These are phyloP conservation scores for Ophraella communa DNA, from an alignment of 2,888 invertebrate species.

Conservation along the genomic window DNA sequence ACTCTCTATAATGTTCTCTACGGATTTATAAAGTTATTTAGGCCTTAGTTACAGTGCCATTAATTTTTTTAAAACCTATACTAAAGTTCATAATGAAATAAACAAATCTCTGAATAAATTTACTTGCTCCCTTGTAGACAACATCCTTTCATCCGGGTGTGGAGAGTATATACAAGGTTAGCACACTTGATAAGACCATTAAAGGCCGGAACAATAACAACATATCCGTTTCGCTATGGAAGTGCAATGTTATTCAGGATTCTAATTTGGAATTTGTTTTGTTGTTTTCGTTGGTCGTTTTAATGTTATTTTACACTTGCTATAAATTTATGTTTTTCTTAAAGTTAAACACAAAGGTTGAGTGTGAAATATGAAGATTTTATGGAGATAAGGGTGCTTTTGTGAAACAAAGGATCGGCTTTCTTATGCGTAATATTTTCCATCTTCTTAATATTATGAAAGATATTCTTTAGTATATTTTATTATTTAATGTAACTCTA, in stretches of 20 bases:
- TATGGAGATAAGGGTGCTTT: slow-evolving; percentile 14
- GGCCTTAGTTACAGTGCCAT: too few relatives aligned
- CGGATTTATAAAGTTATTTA: too few relatives aligned
- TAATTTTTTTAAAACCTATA: too few relatives aligned
- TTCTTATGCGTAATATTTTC: not conserved
- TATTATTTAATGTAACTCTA: too few relatives aligned
- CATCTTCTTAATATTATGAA: not conserved
- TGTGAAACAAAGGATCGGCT: not conserved
- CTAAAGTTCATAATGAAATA: not conserved
- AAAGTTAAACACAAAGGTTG: slow-evolving; percentile 12
- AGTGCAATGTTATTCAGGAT: slow-evolving; percentile 46
- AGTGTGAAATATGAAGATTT: slow-evolving; percentile 23
- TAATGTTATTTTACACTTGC: slow-evolving; percentile 21
- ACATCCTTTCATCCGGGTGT: slow-evolving; percentile 18
- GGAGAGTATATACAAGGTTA: slow-evolving; percentile 47
- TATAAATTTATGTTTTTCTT: slow-evolving; percentile 27
- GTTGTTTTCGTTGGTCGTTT: slow-evolving; percentile 26
- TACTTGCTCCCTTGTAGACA: not conserved
- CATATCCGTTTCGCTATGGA: slow-evolving; percentile 51
- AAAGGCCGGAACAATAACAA: slow-evolving; percentile 50
- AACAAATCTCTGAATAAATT: not conserved
- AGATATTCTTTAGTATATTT: not conserved
- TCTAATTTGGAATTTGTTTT: slow-evolving; percentile 35
- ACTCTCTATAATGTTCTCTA: too few relatives aligned
- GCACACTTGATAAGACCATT: slow-evolving; percentile 49